Base-by-base conservation (phyloP, 2,797 vertebrate species). In the Tenualosa thibaudeaui region DNA sequence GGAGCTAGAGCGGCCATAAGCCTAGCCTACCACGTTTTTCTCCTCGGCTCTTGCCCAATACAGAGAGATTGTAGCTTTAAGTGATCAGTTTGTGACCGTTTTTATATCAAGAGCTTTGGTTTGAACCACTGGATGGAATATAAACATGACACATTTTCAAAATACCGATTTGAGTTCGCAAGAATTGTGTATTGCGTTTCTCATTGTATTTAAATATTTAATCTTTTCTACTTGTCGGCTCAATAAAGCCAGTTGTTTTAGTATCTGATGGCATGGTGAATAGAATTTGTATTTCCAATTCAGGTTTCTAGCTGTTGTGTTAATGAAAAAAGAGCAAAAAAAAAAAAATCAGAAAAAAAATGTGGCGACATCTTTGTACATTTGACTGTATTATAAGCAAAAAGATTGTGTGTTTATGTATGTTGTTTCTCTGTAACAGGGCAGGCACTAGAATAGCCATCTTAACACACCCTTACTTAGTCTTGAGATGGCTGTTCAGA, bases 281-380 rank as follows among this genome's bases (percentile, higher is more conserved):
- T 99, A 99, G 98, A 97, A 97, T 98, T 98, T 99, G 98, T 99
- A 99, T 98, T 95, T 95, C 96, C 91, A 93, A 96, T 96, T 99
- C 98, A 98, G 98, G 98, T 99, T 98, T 98, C 96, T 99, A 99
- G 97, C 97, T 99, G 98, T 99, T 98, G 98, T 99, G 98, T 98
- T 98, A 97, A 96, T 93, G 90, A 88, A 84, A 87, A 92, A 92
- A 97, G 96, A 96, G 91, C 91, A 94, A 93, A 95, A 92, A 93
- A 93, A 97, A 46, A 46, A 51, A 93, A 97, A 97, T 88, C 87
- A 91, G 88, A 90, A 93, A 94, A 93, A 49, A 89, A 94, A 92
- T 96, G 96, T 97, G 97, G 97, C 97, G 97, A 97, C 96, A 97
- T 96, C 97, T 98, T 98, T 99, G 98, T 99, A 99, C 97, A 99